Percentiles rank a stretch among this genome's conserved stretches.
Evolutionary conservation across 2,888 invertebrate genomes (phyloP).

Genomic region (Helleia helle): DNA sequence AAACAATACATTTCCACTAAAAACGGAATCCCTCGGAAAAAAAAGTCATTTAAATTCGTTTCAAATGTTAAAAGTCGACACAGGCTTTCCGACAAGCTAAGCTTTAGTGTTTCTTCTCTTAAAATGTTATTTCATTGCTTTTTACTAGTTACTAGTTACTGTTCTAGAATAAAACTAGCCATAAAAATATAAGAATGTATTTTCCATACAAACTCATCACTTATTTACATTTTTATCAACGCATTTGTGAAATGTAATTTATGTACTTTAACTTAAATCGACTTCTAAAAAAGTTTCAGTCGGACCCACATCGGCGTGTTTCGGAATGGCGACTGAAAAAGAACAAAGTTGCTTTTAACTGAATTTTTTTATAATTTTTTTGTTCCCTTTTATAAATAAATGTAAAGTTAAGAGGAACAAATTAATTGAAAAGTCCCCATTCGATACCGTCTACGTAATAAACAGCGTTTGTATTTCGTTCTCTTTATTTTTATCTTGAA

Average conservation of each 20-base stretch:
- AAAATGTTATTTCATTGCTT: too few species aligned
- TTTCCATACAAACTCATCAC: background rate
- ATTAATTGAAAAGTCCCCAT: slow-evolving; percentile 19
- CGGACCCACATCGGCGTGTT: slow-evolving; percentile 40
- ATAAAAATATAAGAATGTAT: background rate
- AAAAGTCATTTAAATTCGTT: too few species aligned
- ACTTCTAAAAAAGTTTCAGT: slow-evolving; percentile 57
- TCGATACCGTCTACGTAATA: slow-evolving; percentile 36
- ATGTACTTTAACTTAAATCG: slow-evolving; percentile 58
- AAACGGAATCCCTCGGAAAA: too few species aligned
- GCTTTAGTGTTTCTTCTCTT: too few species aligned
- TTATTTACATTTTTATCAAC: slow-evolving; percentile 17
- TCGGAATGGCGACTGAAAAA: slow-evolving; percentile 43
- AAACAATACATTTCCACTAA: too few species aligned
- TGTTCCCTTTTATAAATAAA: slow-evolving; percentile 49
- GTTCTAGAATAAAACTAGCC: too few species aligned
- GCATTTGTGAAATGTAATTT: slow-evolving; percentile 24
- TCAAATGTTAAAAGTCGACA: too few species aligned
- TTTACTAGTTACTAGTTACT: too few species aligned
- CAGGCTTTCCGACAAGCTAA: too few species aligned
- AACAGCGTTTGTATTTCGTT: too few species aligned
- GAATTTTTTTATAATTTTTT: slow-evolving; percentile 60
- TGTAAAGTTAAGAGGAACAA: slow-evolving; percentile 29
- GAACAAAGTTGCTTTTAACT: slow-evolving; percentile 42
- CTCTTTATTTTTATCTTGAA: too few species aligned